Conservation (phyloP, 2,797 vertebrate species). For the Steatocranus sp. region DNA sequence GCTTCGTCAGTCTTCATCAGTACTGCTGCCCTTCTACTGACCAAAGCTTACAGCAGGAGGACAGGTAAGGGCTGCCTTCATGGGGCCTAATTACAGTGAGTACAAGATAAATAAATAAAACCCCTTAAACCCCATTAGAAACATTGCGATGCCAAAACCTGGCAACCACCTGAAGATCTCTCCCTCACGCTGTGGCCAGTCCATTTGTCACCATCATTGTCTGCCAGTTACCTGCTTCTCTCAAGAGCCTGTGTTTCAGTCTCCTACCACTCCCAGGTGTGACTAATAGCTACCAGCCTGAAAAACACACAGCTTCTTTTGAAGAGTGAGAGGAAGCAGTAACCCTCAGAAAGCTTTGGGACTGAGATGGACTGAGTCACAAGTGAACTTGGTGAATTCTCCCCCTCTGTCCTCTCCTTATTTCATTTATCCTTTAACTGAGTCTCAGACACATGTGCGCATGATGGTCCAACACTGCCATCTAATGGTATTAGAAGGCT, state of each 20-base stretch:
- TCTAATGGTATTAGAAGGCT: constrained; percentile 36
- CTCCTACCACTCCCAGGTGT: constrained; percentile 28
- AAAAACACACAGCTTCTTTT: constrained; percentile 20
- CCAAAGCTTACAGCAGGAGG: constrained; percentile 50
- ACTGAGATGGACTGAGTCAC: constrained; percentile 55
- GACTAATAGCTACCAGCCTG: constrained; percentile 32
- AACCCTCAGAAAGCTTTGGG: constrained; percentile 20
- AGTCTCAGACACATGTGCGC: constrained; percentile 24
- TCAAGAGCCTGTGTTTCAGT: constrained; percentile 7
- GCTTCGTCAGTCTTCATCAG: constrained; percentile 74
- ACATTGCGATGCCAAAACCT: neutral
- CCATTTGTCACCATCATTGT: neutral
- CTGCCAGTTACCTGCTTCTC: neutral
- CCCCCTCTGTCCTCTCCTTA: neutral
- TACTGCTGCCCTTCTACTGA: constrained; percentile 71
- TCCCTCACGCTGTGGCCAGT: neutral
- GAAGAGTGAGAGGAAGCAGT: constrained; percentile 11
- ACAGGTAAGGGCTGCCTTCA: constrained; percentile 65
- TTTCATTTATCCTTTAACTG: constrained; percentile 22
- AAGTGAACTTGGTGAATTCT: constrained; percentile 36
- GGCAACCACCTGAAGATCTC: neutral
- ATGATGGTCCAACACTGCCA: constrained; percentile 64
- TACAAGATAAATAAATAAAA: neutral
- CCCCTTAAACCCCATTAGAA: neutral
- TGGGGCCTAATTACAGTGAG: constrained; percentile 34